Evolutionary conservation across 2,113 vertebrate genomes (phyloP), one percentile per base, ranked within the genome.

Genomic region (Hemicordylus capensis): DNA sequence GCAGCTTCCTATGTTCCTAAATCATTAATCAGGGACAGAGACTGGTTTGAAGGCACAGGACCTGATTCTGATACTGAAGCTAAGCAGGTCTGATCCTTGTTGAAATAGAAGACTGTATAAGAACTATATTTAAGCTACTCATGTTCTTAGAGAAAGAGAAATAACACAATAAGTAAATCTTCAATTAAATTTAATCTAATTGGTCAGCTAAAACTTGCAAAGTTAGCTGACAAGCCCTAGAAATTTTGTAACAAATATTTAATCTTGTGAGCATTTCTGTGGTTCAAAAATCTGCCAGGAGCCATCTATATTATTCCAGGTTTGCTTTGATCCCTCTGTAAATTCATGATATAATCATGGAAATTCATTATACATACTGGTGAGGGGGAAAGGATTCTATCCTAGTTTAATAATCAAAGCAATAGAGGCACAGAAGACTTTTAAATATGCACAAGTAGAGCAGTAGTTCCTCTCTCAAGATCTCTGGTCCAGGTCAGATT

Each of bases 341-440:
- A 17, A 39, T 37, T 22, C 44, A 67, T 26, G 19, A 80, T 67
- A 37, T 66, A 51, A 51, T 10, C 54, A 37, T 51, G 44, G 44
- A 80, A 66, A 80, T 80, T 51, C 44, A 51, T 37, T 67, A 51
- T 67, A 51, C 44, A 66, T 80, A 66, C 59, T 34, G 61, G 44
- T 19, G 14, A 9, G 76, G n/a, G 63, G 24, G 31, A 22, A 22
- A 28, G 44, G 4, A 34, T 76, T 76, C 1, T 17, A 20, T 70
- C 59, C 54, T n/a, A 46, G 24, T 76, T 76, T 76, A 42, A 76
- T 76, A 28, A 56, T 42, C 58, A 89, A 85, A 86, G 14, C 3
- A 58, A 0, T 1, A 48, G 14, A 1, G 79, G 12, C 66, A 39
- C 85, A 80, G 76, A 87, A 79, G 48, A 44, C 44, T 59, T 70